Percentiles rank a stretch among this genome's conserved stretches.
phyloP scores from a whole-genome alignment of 2,888 invertebrate genomes.

The Clepsis dumicolana region DNA sequence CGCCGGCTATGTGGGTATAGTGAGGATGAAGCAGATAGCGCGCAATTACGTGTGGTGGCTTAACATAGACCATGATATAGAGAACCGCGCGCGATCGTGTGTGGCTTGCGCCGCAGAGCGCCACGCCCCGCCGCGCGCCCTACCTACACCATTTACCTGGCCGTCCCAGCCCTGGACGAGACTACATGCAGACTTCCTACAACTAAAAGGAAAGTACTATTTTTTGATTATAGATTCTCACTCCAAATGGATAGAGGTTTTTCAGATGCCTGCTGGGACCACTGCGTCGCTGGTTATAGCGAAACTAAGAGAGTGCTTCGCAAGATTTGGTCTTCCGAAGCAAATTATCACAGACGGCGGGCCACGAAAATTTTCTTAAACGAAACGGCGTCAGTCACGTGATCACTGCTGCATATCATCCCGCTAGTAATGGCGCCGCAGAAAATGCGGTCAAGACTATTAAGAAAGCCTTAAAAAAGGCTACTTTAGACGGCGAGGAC shows the following conservation, averaged over 20 bases:
- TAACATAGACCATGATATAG: neutral
- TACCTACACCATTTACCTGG: neutral
- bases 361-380: conserved; percentile 6
- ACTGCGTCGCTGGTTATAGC: neutral
- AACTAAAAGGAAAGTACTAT: neutral
- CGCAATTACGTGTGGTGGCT: conserved; percentile 2
- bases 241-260: conserved; percentile 3
- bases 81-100: neutral
- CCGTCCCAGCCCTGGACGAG: neutral
- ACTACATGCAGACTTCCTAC: neutral
- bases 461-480: conserved; percentile 18
- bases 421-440: conserved; percentile 13
- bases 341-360: conserved; percentile 10
- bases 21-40: conserved; percentile 4
- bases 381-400: conserved; percentile 11
- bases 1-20: neutral
- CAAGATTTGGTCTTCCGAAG: conserved; percentile 11
- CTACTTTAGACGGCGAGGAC: neutral
- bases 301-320: neutral
- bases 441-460: no score
- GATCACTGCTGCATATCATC: conserved; percentile 2
- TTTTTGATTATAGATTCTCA: neutral
- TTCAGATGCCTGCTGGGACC: neutral
- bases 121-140: neutral
- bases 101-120: neutral